Conservation (phyloP, 2,113 vertebrate genomes). For the Psophia crepitans region DNA sequence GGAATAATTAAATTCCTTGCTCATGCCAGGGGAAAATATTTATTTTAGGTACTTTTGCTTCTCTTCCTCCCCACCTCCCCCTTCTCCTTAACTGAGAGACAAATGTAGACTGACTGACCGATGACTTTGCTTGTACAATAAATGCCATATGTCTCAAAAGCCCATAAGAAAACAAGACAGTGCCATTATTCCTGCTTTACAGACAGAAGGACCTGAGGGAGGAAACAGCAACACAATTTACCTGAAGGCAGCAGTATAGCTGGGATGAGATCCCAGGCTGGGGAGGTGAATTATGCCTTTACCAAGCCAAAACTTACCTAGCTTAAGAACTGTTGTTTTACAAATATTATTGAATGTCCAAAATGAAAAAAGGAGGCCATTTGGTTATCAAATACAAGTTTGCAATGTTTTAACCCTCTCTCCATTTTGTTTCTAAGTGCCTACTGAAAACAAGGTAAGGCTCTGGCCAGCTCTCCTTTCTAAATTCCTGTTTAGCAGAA, state of each 20-base stretch:
- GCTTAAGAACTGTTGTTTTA: background rate
- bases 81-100: background rate
- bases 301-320: background rate
- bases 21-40: background rate
- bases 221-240: background rate
- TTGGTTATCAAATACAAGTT: background rate
- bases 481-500: background rate
- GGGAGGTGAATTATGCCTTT: background rate
- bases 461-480: background rate
- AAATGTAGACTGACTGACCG: background rate
- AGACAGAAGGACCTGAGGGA: background rate
- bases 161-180: background rate
- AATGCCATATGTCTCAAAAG: background rate
- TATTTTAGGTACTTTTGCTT: background rate
- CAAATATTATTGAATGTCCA: background rate
- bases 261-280: background rate
- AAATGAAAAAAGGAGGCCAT: background rate
- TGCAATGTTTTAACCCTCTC: background rate
- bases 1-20: background rate
- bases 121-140: background rate
- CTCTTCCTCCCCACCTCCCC: background rate
- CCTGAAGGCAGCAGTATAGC: background rate
- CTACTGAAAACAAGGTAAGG: background rate
- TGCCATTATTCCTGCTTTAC: background rate
- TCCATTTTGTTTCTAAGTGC: background rate